Conservation (phyloP, 2,888 invertebrate species). For the Scelioninae gen. 2 region DNA sequence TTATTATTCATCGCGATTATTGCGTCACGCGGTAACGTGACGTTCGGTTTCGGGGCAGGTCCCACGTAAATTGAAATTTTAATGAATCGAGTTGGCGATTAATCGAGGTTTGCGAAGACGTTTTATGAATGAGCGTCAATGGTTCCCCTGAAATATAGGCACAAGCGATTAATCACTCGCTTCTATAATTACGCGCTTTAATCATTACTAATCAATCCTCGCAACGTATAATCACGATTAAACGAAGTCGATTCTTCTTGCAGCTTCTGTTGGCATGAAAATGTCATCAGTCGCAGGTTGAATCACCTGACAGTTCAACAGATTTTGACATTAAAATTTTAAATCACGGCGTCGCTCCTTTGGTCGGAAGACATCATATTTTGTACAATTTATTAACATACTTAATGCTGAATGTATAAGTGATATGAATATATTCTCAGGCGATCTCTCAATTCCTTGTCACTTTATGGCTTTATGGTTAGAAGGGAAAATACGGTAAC, state of each 20-base stretch:
- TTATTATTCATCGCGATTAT: conserved; percentile 22
- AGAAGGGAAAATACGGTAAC: not conserved
- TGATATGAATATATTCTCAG: conserved; percentile 29
- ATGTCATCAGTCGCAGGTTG: conserved; percentile 47
- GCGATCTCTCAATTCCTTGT: conserved; percentile 32
- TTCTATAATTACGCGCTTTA: conserved; percentile 58
- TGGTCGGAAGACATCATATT: conserved; percentile 27
- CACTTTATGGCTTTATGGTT: conserved; percentile 10
- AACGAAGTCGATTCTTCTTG: conserved; percentile 42
- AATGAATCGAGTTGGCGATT: conserved; percentile 59
- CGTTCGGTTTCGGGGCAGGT: conserved; percentile 7
- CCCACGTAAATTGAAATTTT: conserved; percentile 59
- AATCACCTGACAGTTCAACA: conserved; percentile 35
- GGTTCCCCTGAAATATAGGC: conserved; percentile 45
- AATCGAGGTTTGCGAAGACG: conserved; percentile 42
- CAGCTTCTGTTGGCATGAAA: conserved; percentile 53
- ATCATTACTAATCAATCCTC: conserved; percentile 47
- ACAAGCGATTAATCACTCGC: conserved; percentile 55
- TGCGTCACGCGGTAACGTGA: conserved; percentile 38
- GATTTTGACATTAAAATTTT: conserved; percentile 40
- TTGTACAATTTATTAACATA: conserved; percentile 46
- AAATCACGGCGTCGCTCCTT: conserved; percentile 23
- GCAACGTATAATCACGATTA: conserved; percentile 48
- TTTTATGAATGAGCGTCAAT: conserved; percentile 49
- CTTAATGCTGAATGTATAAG: conserved; percentile 43